Base-by-base conservation (phyloP, 2,888 invertebrate genomes). In the Dorcus hopei region DNA sequence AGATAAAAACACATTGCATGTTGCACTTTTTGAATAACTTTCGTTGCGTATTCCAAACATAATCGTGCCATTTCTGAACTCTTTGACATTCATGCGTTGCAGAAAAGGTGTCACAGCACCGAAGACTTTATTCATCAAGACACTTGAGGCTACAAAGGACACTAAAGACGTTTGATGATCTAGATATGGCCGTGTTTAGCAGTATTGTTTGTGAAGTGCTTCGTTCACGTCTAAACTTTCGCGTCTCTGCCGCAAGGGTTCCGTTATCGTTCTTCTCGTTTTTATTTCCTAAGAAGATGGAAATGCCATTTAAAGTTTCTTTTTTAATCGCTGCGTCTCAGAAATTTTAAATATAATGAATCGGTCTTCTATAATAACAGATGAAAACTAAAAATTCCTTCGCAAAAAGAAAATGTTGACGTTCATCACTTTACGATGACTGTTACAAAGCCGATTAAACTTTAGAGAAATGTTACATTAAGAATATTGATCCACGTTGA, bases 81-180 rank as follows among this genome's bases (percentile, higher is more conserved):
- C 53, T 53, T 58, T 58, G 48, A 59, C 38, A 51, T 50, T 48
- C 33, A 41, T 52, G 49, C 16, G 48, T 45, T 47, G 19, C 45
- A 23, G 57, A 14, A 47, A 55, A 54, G 59, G 59, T 56, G 55
- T 59, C 58, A 54, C 54, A 58, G 54, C 50, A 42, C 48, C 42
- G 52, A 63, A 60, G 58, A 63, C 63, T 58, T 65, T 64, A 67
- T 67, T 66, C 65, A 67, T 61, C 61, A 59, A 54, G 58, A 62
- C 63, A 66, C 66, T 68, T 63, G 62, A 66, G 50, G 49, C 55
- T 53, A 66, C 66, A 68, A 68, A 66, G 63, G 56, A 52, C 61
- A 56, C 62, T 64, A 63, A 67, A 65, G 67, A 67, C 63, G 60
- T 66, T 63, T 65, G 66, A 64, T 64, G 61, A 68, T 68, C 65